Conservation (phyloP, 1,140 invertebrate species). For the Drosophila pectinifera region DNA sequence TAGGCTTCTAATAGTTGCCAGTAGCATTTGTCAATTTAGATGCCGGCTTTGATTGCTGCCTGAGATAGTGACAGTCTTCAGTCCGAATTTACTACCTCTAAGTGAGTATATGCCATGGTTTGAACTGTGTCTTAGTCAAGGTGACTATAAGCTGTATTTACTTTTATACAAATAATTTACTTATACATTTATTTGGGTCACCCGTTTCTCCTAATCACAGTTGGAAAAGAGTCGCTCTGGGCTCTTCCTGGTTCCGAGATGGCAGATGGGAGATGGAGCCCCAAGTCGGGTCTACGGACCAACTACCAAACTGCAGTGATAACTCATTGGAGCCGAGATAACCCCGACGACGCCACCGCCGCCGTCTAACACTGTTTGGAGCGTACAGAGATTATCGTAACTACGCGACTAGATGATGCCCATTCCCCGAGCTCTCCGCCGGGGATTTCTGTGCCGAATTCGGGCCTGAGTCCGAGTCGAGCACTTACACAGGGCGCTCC, state of each 20-base stretch:
- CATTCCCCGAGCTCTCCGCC: conserved; percentile 7
- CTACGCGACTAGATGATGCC: conserved; percentile 19
- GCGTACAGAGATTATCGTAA: conserved; percentile 30
- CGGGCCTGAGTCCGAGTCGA: conserved; percentile 1
- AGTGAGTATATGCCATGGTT: too few relatives aligned
- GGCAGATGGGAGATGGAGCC: not conserved
- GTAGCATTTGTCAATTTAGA: conserved; percentile 18
- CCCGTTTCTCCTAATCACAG: conserved; percentile 3
- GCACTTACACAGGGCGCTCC: conserved; percentile 1
- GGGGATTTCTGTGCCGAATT: conserved; percentile 5
- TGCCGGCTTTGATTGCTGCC: conserved; percentile 3
- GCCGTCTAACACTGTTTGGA: conserved; percentile 25
- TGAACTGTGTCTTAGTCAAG: not conserved
- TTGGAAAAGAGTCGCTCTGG: not conserved
- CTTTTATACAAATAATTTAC: not conserved
- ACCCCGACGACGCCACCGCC: conserved; percentile 21
- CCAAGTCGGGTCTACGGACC: conserved; percentile 23
- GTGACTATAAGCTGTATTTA: not conserved
- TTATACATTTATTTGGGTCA: not conserved
- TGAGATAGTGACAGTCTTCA: not conserved
- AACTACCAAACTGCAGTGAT: conserved; percentile 45
- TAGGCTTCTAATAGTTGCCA: not conserved
- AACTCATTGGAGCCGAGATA: conserved; percentile 39
- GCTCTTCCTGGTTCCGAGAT: conserved; percentile 2
- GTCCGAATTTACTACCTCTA: not conserved